Evolutionary conservation across 2,797 vertebrate species (phyloP), one percentile per base, ranked within the genome.

Genomic region (Sphenopsis melanotis): DNA sequence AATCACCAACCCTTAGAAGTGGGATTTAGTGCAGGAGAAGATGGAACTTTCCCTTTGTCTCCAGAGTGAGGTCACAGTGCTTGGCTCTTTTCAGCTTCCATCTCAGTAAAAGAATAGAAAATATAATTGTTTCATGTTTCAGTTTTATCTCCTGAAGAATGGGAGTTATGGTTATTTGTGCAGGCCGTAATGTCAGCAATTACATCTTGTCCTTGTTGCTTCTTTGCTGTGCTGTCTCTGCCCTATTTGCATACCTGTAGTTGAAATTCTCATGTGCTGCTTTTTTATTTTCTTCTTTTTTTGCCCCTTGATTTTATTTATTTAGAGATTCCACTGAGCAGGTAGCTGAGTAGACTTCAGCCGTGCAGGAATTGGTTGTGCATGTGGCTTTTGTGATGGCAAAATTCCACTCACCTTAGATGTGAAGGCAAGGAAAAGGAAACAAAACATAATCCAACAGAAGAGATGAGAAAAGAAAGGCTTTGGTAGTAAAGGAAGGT

Each of bases 11-110:
- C 6, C 39, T 93, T 85, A 77, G 71, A 94, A 85, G 79, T 30
- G 29, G 64, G 75, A 93, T 95, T 89, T 55, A 93, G 50, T 32
- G 9, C 56, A 71, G 72, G 41, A 81, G 72, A 90, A 93, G 46
- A 75, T 68, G 29, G 34, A 94, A 68, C 53, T 80, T 87, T 77
- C 34, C 26, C 24, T 55, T 88, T 86, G 76, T 53, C 23, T 94
- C 23, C 64, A 71, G 83, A 57, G 50, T 36, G 72, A 66, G 65
- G 36, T 87, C 59, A 63, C 0, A 0, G 11, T 77, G 27, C 56
- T 83, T 92, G 65, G 69, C 19, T 63, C 42, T 83, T 52, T 81
- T 89, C 56, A 94, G 41, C 64, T 27, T 80, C 9, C 47, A 39
- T 87, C 37, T 75, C 34, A 42, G 64, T 80, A 81, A 89, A 83